phyloP scores from a whole-genome alignment of 2,113 vertebrate species.

The Dinomys branickii region DNA sequence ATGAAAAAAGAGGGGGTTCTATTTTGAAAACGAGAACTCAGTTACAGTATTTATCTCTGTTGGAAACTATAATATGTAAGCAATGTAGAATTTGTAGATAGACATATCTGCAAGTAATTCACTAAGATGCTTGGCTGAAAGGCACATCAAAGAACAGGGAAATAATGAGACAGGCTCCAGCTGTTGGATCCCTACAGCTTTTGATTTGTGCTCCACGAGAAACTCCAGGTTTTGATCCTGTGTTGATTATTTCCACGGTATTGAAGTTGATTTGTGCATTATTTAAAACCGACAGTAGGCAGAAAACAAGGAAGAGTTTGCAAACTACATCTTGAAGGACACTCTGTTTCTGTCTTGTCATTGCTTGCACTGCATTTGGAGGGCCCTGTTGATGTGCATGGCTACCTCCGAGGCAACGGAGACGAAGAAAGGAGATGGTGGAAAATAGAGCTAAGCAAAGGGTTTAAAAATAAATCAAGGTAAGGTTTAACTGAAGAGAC shows the following conservation, averaged over 20 bases:
- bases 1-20: constrained; percentile 74
- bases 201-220: constrained; percentile 88
- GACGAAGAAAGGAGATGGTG: constrained; percentile 36
- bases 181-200: constrained; percentile 90
- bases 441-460: constrained; percentile 37
- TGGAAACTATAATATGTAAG: constrained; percentile 87
- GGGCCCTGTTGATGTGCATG: background rate
- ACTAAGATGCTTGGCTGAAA: constrained; percentile 88
- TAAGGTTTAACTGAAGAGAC: constrained; percentile 6
- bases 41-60: constrained; percentile 88
- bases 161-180: constrained; percentile 90
- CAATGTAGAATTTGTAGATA: constrained; percentile 88
- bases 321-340: constrained; percentile 82
- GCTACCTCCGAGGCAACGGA: background rate
- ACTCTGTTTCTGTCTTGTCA: constrained; percentile 77
- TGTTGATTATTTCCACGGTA: constrained; percentile 89
- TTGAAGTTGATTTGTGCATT: constrained; percentile 88
- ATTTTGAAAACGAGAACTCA: constrained; percentile 86
- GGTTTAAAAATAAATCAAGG: constrained; percentile 18
- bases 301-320: constrained; percentile 85
- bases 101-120: constrained; percentile 88
- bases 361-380: constrained; percentile 52
- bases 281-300: constrained; percentile 83
- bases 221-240: constrained; percentile 89
- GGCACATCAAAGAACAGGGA: constrained; percentile 88